Percentiles rank a stretch among this genome's conserved stretches.
Evolutionary conservation across 1,140 invertebrate genomes (phyloP).

Genomic region (Marisa cornuarietis): DNA sequence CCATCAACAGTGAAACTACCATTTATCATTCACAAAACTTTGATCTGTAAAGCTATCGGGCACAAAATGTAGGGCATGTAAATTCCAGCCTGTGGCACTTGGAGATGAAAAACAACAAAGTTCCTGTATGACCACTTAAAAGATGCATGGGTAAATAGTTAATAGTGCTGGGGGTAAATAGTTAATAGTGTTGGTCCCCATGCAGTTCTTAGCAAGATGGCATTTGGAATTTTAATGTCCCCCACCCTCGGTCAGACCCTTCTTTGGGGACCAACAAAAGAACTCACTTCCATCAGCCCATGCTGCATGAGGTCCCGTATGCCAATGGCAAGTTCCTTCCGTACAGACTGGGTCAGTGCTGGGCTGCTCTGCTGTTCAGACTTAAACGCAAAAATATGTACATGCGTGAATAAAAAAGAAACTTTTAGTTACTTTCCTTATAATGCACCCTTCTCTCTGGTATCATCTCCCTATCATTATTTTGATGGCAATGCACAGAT

Average conservation of each 20-base stretch:
- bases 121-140: no score
- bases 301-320: slow-evolving; percentile 94
- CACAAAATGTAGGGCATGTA: no score
- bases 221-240: not conserved
- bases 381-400: slow-evolving; percentile 45
- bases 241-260: not conserved
- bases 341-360: slow-evolving; percentile 84
- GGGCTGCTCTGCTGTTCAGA: slow-evolving; percentile 72
- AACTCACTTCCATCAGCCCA: slow-evolving; percentile 77
- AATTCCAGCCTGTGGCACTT: no score
- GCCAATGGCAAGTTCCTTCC: slow-evolving; percentile 89
- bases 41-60: no score
- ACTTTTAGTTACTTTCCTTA: not conserved
- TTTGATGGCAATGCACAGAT: no score
- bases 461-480: no score
- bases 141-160: no score
- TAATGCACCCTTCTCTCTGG: not conserved
- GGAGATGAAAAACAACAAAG: no score
- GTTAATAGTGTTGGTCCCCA: no score
- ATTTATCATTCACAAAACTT: no score
- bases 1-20: no score
- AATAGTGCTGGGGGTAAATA: no score
- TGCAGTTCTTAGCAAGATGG: not conserved
- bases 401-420: not conserved
- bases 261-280: not conserved